Percentiles rank a stretch among this genome's conserved stretches.
Evolutionary conservation across 2,797 vertebrate genomes (phyloP).

Genomic region (Xenops minutus): DNA sequence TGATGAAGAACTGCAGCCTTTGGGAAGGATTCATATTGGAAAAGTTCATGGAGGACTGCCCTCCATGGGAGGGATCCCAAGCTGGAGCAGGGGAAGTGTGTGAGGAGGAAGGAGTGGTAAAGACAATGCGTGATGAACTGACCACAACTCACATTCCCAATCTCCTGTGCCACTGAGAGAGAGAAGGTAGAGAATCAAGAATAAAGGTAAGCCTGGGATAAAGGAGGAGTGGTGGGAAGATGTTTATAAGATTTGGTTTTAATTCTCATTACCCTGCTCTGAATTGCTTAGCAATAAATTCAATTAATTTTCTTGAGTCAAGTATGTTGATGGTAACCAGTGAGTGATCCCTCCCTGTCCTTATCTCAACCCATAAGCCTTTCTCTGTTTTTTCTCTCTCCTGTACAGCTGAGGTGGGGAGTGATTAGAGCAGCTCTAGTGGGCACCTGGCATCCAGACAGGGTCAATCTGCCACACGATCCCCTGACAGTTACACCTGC

Average conservation of each 20-base stretch:
- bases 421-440: not conserved
- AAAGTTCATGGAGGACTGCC: not conserved
- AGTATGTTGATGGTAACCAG: rapidly evolving
- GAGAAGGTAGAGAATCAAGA: not conserved
- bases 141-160: not conserved
- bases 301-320: not conserved
- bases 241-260: not conserved
- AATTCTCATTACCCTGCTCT: not conserved
- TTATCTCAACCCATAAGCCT: not conserved
- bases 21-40: not conserved
- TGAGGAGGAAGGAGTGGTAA: not conserved
- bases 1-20: not conserved
- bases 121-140: not conserved
- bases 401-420: not conserved
- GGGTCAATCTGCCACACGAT: not conserved
- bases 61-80: not conserved
- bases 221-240: not conserved
- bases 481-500: not conserved
- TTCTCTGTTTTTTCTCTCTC: not conserved
- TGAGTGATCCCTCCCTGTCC: not conserved
- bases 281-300: not conserved
- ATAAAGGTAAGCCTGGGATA: not conserved
- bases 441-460: not conserved
- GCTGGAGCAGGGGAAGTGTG: not conserved
- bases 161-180: not conserved